phyloP scores from a whole-genome alignment of 2,113 vertebrate genomes.

The Cyanocitta stelleri region DNA sequence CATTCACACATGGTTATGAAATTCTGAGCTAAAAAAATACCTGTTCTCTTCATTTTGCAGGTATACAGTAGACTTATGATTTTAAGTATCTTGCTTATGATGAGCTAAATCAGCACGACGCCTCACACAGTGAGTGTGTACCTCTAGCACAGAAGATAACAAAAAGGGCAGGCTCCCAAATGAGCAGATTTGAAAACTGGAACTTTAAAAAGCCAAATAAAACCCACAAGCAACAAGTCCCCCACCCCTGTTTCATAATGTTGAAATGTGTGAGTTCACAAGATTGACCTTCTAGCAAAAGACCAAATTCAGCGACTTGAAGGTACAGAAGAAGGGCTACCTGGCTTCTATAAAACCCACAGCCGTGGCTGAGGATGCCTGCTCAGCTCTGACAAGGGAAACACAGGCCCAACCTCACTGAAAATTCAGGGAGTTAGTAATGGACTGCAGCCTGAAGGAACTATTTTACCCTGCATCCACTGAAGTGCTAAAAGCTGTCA shows the following conservation, averaged over 20 bases:
- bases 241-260: not conserved
- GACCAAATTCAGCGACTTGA: not conserved
- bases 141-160: not conserved
- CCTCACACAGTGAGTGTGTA: not conserved
- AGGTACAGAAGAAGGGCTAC: not conserved
- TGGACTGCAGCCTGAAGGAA: not conserved
- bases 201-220: not conserved
- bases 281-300: not conserved
- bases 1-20: not conserved
- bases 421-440: not conserved
- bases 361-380: not conserved
- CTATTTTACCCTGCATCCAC: not conserved
- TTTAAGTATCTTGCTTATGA: not conserved
- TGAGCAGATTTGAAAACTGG: not conserved
- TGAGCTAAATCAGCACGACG: not conserved
- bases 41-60: not conserved
- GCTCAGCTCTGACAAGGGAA: not conserved
- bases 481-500: not conserved
- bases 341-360: not conserved
- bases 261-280: not conserved
- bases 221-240: not conserved
- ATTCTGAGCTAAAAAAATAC: not conserved
- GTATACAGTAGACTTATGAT: not conserved
- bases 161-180: not conserved
- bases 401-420: not conserved